phyloP scores from a whole-genome alignment of 2,888 invertebrate species.

The Lithophane socia region DNA sequence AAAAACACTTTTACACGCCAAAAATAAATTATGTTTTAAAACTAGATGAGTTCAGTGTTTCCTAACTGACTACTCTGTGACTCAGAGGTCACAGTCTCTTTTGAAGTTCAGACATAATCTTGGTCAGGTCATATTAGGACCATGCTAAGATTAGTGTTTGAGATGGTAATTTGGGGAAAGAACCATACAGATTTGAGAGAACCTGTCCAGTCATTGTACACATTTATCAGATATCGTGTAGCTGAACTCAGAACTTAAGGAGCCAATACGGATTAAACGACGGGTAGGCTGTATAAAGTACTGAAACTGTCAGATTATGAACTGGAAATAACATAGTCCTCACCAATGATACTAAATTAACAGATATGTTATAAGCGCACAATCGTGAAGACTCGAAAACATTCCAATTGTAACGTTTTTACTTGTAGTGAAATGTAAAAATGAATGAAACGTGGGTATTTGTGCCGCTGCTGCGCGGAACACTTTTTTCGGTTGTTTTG shows the following conservation, averaged over 20 bases:
- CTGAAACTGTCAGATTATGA: neutral
- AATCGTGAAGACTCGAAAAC: no score
- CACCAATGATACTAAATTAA: no score
- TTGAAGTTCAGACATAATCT: neutral
- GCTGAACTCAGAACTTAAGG: neutral
- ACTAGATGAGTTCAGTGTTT: neutral
- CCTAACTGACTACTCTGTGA: neutral
- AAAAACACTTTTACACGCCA: neutral
- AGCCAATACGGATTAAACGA: neutral
- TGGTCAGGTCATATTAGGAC: neutral
- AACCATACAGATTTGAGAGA: no score
- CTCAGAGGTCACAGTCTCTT: neutral
- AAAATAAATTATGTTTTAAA: neutral
- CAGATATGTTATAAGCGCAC: no score
- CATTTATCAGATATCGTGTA: neutral
- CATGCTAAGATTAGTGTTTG: neutral
- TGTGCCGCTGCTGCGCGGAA: no score
- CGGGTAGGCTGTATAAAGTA: neutral
- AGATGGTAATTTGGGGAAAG: neutral
- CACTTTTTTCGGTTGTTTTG: no score
- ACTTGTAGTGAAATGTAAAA: no score
- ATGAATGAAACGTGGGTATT: no score
- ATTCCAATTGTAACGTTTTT: no score
- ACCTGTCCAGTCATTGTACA: neutral
- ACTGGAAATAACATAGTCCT: neutral